phyloP scores from a whole-genome alignment of 2,113 vertebrate genomes.

The Ramphastos sulfuratus region DNA sequence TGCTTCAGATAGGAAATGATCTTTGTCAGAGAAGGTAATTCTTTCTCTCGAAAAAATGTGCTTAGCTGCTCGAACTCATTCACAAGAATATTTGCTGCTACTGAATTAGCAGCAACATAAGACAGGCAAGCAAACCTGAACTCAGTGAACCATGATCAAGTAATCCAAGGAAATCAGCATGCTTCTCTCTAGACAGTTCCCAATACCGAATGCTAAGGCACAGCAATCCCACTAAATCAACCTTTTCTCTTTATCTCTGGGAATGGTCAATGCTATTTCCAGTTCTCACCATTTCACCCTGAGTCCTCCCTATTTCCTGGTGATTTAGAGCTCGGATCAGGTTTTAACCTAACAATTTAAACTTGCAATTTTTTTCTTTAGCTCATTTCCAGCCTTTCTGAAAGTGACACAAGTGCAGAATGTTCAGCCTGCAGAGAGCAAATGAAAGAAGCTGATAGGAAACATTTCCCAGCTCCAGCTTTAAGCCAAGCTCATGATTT shows the following conservation, averaged over 20 bases:
- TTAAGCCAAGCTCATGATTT: conserved; percentile 11
- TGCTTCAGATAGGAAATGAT: background rate
- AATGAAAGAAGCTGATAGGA: background rate
- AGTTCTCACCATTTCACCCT: background rate
- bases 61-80: background rate
- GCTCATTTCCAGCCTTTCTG: background rate
- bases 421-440: background rate
- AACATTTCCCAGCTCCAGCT: background rate
- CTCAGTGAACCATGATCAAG: conserved; percentile 61
- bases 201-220: conserved; percentile 31
- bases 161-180: conserved; percentile 54
- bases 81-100: background rate
- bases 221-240: conserved; percentile 27
- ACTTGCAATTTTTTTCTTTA: background rate
- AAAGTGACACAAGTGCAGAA: background rate
- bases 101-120: conserved; percentile 28
- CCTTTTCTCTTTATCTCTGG: background rate
- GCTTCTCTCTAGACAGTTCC: conserved; percentile 43
- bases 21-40: background rate
- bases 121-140: conserved; percentile 38
- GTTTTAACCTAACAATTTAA: conserved; percentile 30
- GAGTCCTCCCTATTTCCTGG: background rate
- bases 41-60: background rate
- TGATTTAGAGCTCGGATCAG: conserved; percentile 37
- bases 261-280: background rate